Evolutionary conservation across 1,140 invertebrate species (phyloP).

Genomic region (Pogonus chalceus): DNA sequence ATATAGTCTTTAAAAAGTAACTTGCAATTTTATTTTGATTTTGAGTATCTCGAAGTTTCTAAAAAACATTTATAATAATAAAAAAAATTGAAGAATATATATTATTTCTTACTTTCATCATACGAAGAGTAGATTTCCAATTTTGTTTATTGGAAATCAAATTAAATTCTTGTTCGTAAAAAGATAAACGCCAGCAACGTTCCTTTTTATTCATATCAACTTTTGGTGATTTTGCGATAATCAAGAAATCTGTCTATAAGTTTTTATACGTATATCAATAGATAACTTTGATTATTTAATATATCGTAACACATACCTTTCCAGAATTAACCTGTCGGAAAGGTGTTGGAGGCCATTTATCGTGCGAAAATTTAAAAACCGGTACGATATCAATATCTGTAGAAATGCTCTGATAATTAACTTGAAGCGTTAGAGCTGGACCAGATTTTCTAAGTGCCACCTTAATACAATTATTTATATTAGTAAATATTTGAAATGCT

Average conservation of each 20-base stretch:
- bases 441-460: conserved; percentile 15
- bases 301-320: conserved; percentile 8
- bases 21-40: conserved; percentile 37
- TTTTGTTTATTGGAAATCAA: conserved; percentile 30
- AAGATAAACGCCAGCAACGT: conserved; percentile 32
- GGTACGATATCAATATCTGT: conserved; percentile 30
- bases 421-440: conserved; percentile 28
- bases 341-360: conserved; percentile 22
- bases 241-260: conserved; percentile 22
- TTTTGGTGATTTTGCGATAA: conserved; percentile 28
- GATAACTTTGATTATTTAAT: background rate
- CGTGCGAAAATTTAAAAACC: conserved; percentile 23
- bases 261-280: background rate
- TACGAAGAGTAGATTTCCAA: conserved; percentile 29
- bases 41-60: conserved; percentile 37
- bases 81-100: background rate
- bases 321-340: conserved; percentile 13
- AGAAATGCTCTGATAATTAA: conserved; percentile 15
- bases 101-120: conserved; percentile 27
- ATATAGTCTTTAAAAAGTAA: conserved; percentile 43
- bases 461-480: conserved; percentile 10
- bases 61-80: conserved; percentile 12
- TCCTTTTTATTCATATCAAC: background rate
- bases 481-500: background rate
- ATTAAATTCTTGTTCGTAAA: conserved; percentile 35